A percentile compares a stretch with the other conserved stretches of the same genome.
Conservation (phyloP, 1,140 invertebrate genomes). For the Cherax destructor region DNA sequence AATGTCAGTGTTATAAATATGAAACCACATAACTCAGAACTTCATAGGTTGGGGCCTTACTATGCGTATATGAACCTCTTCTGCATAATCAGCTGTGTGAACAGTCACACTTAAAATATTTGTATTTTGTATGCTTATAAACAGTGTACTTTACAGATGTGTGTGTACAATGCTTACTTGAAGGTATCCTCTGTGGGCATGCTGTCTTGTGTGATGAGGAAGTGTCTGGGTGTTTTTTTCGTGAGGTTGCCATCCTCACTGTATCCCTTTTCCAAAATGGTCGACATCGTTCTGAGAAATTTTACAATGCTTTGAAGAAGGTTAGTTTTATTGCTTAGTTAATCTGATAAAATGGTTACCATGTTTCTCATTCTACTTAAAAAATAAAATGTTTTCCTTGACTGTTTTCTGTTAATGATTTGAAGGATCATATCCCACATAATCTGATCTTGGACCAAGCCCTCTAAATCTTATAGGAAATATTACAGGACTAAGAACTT, state of each 20-base stretch:
- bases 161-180: slow-evolving; percentile 15
- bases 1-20: too few relatives aligned
- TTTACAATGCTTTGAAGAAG: slow-evolving; percentile 36
- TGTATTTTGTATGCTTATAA: background rate
- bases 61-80: background rate
- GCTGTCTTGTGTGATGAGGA: background rate
- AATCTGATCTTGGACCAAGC: too few relatives aligned
- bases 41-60: too few relatives aligned
- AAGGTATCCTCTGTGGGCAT: slow-evolving; percentile 17
- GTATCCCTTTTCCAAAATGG: slow-evolving; percentile 39
- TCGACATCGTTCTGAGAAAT: slow-evolving; percentile 42
- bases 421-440: too few relatives aligned
- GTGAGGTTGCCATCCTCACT: slow-evolving; percentile 22
- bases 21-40: too few relatives aligned
- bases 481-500: too few relatives aligned
- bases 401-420: too few relatives aligned
- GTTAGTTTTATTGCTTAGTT: background rate
- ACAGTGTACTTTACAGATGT: background rate
- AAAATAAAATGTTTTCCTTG: too few relatives aligned
- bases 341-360: too few relatives aligned
- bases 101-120: background rate
- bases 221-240: background rate
- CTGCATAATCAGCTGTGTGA: background rate
- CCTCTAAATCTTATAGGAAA: too few relatives aligned
- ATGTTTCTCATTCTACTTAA: too few relatives aligned